These are phyloP conservation scores for Pachypanchax playfairii DNA, from an alignment of 2,113 vertebrate species.

Conservation along the genomic window DNA sequence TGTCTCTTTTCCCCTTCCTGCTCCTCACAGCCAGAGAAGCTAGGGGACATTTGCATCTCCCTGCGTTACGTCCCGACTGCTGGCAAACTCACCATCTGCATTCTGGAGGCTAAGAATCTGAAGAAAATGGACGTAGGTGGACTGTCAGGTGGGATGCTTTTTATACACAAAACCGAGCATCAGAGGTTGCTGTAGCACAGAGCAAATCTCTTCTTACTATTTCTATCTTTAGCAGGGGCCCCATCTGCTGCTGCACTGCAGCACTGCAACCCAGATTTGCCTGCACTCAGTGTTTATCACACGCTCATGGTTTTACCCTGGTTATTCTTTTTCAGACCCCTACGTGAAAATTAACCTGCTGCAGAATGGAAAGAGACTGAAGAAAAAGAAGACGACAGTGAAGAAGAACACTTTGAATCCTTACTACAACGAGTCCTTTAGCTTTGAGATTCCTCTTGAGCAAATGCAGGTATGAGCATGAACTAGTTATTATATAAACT, in stretches of 20 bases:
- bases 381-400: constrained; percentile 99
- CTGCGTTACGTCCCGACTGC: constrained; percentile 96
- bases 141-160: constrained; percentile 85
- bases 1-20: constrained; percentile 3
- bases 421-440: constrained; percentile 98
- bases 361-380: constrained; percentile 95
- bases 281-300: not conserved
- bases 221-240: constrained; percentile 39
- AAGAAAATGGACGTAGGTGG: constrained; percentile 99
- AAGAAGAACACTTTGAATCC: constrained; percentile 98
- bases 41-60: constrained; percentile 97
- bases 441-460: constrained; percentile 97
- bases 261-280: constrained; percentile 44
- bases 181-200: constrained; percentile 12
- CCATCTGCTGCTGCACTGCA: constrained; percentile 64
- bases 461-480: constrained; percentile 87
- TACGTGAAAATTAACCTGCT: constrained; percentile 98
- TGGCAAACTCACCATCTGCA: constrained; percentile 96
- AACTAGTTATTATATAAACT: no score
- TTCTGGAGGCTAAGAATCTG: constrained; percentile 97
- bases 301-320: not conserved
- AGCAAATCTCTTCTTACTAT: constrained; percentile 13
- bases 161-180: constrained; percentile 5
- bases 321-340: constrained; percentile 81
- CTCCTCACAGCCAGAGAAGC: constrained; percentile 89